Conservation (phyloP, 2,113 vertebrate species). For the Caretta caretta region DNA sequence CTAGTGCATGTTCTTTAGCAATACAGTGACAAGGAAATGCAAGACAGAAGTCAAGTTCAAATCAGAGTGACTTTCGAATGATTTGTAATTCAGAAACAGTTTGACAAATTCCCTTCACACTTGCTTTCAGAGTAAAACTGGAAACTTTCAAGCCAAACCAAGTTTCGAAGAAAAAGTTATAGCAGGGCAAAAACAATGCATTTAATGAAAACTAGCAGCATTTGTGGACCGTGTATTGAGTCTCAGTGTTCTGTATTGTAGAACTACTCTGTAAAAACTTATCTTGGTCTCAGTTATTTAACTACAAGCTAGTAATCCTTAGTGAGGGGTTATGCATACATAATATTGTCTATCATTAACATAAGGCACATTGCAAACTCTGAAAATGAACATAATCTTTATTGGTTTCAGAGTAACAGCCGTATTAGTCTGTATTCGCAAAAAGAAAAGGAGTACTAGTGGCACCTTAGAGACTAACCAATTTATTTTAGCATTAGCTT, state of each 20-base stretch:
- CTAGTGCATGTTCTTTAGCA: neutral
- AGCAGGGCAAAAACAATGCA: conserved; percentile 7
- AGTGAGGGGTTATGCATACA: neutral
- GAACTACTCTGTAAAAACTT: neutral
- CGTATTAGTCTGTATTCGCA: no score
- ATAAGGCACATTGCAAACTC: neutral
- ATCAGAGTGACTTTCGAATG: neutral
- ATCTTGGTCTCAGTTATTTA: neutral
- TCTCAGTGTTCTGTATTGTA: neutral
- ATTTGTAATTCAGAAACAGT: conserved; percentile 26
- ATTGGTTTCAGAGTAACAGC: neutral
- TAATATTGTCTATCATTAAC: neutral
- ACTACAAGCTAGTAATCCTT: neutral
- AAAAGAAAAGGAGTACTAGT: no score
- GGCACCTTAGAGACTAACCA: no score
- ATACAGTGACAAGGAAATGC: neutral
- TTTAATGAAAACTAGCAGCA: conserved; percentile 41
- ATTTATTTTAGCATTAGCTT: no score
- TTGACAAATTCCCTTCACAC: conserved; percentile 2
- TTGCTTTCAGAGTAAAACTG: neutral
- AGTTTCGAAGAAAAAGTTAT: conserved; percentile 46
- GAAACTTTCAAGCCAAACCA: neutral
- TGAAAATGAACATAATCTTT: conserved; percentile 34
- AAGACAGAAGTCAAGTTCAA: neutral
- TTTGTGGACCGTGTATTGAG: neutral